phyloP scores from a whole-genome alignment of 2,113 vertebrate species.

The Accipiter cooperii region DNA sequence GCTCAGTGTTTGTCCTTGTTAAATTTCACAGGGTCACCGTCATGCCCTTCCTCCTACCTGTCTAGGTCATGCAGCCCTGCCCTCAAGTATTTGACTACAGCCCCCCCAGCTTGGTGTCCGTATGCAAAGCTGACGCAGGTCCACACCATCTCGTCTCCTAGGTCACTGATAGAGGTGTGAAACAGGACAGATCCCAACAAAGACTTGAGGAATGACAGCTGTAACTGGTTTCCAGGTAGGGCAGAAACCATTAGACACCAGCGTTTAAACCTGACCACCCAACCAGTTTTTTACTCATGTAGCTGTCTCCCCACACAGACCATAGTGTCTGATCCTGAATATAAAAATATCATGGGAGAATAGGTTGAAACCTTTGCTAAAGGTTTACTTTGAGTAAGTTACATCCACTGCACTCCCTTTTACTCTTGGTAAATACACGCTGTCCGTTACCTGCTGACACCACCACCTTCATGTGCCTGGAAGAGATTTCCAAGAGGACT shows the following conservation, averaged over 20 bases:
- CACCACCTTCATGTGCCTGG: background rate
- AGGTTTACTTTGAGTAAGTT: background rate
- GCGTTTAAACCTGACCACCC: background rate
- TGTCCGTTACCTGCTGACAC: background rate
- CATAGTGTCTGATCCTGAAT: background rate
- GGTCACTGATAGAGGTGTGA: background rate
- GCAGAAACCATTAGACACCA: background rate
- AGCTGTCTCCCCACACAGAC: background rate
- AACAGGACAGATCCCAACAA: background rate
- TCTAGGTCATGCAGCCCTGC: background rate
- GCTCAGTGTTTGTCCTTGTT: background rate
- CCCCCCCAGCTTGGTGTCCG: background rate
- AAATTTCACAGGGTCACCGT: background rate
- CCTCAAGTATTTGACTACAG: background rate
- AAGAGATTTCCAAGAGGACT: background rate
- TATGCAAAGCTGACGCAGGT: background rate
- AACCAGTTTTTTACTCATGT: background rate
- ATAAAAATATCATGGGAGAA: background rate
- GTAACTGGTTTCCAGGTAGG: background rate
- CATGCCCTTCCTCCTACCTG: background rate
- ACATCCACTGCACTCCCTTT: background rate
- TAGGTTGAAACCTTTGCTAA: background rate
- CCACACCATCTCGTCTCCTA: background rate
- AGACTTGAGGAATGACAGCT: background rate
- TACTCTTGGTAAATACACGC: background rate